Base-by-base conservation (phyloP, 2,797 vertebrate genomes). In the Leuciscus waleckii region DNA sequence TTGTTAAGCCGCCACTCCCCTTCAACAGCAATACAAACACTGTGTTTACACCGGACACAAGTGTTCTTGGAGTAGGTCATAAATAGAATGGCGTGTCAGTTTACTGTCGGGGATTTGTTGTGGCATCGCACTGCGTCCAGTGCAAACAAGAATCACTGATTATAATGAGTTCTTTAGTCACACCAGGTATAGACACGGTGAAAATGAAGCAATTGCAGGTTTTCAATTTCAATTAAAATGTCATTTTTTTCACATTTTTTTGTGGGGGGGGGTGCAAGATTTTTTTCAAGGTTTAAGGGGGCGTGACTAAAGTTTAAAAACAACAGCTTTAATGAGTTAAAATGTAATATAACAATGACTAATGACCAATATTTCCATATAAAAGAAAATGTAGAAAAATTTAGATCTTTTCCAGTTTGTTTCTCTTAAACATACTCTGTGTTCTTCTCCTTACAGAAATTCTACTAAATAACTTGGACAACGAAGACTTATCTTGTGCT, bases 391-490 rank as follows among this genome's bases (percentile, higher is more conserved):
- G 1, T 43, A 46, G 13, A 32, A 32, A 23, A 32, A 23, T 23
- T 4, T 26, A 0, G 23, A 46, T 2, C 19, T 68, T 51, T 81
- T 70, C 37, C 8, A 51, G 49, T 58, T 11, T 37, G 13, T 75
- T 83, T 65, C 5, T 51, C 14, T 26, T 65, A 65, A 23, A 19
- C 37, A 37, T 17, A 9, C 14, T 54, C 39, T 68, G 7, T 68
- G 26, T 71, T 80, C 21, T 10, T 74, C 41, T 35, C 51, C 26
- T 54, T 3, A 23, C 84, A 85, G 84, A 63, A 39, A 49, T 85
- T 67, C 77, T 85, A 9, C 84, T 67, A 16, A 80, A 63, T 16
- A 80, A 79, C 56, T 63, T 69, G 51, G 75, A 79, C 14, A 71
- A 26, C 7, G 32, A 51, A 13, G 56, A 73, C 7, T 58, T 65